Evolutionary conservation across 2,888 invertebrate genomes (phyloP), one percentile per base, ranked within the genome.

Genomic region (Agonopterix alstromeriana): DNA sequence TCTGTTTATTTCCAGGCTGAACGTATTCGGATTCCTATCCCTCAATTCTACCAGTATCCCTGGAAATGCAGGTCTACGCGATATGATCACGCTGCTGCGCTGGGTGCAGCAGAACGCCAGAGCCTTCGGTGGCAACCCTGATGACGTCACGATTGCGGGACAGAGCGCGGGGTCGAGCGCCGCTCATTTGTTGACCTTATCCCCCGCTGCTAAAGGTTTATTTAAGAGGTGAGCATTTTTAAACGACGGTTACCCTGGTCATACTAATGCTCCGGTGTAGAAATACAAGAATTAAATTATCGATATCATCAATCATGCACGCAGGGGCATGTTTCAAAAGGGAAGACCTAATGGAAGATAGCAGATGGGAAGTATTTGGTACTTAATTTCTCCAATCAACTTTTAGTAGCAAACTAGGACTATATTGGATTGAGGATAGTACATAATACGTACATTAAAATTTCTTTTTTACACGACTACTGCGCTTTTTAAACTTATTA

Each of bases 21-120:
- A 82, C 53, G 76, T 79, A 2, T 76, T 89, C 51, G 90, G 90
- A 10, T 90, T 86, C 60, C 69, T 89, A 10, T 81, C 81, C 0
- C 63, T 86, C 47, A 77, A 79, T 56, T 70, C 81, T 1, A 47
- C 68, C 0, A 58, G 66, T 48, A 60, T 86, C 5, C 89, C 89
- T 14, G 88, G 87, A n/a, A 89, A 89, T 70, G 75, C 75, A 48
- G 89, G 84, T 1, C 65, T 89, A n/a, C 77, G 87, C 1, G 89
- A 89, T 59, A 68, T 72, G 54, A 63, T 87, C 46, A 79, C 83
- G 11, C 63, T 87, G 49, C 70, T 89, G 53, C 68, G 67, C 36
- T 89, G 89, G 89, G 81, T 89, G 59, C 68, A 61, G 53, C 52
- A 52, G 41, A 88, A 89, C 58, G 83, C 80, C 5, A 53, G 53